Evolutionary conservation across 2,113 vertebrate species (phyloP).

Genomic region (Pitta sordida): DNA sequence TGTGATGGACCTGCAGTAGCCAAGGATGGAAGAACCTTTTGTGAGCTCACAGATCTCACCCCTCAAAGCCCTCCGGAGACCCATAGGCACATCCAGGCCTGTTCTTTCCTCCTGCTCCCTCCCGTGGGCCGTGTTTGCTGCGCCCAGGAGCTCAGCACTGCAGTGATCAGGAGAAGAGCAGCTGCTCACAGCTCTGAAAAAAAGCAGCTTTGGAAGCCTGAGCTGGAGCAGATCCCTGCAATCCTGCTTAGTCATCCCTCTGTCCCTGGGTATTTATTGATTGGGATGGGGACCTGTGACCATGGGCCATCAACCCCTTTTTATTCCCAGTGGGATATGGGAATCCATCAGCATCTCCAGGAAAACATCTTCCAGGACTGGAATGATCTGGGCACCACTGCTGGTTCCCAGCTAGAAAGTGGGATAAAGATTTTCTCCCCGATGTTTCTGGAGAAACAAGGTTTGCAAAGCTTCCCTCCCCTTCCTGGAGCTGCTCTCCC

Average conservation of each 20-base stretch:
- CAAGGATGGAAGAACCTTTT: neutral
- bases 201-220: neutral
- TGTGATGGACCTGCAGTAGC: neutral
- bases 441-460: rapidly evolving
- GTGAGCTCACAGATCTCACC: neutral
- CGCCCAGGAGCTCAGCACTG: neutral
- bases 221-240: neutral
- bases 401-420: neutral
- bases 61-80: neutral
- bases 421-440: neutral
- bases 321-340: neutral
- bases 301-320: neutral
- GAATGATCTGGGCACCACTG: rapidly evolving
- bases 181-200: neutral
- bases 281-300: neutral
- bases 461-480: neutral
- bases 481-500: neutral
- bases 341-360: neutral
- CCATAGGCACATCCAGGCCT: neutral
- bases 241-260: neutral
- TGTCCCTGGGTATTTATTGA: neutral
- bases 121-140: rapidly evolving
- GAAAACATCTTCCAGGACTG: neutral
- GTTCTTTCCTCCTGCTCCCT: neutral
- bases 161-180: neutral